Evolutionary conservation across 2,113 vertebrate species (phyloP).

Genomic region (Podarcis raffonei): DNA sequence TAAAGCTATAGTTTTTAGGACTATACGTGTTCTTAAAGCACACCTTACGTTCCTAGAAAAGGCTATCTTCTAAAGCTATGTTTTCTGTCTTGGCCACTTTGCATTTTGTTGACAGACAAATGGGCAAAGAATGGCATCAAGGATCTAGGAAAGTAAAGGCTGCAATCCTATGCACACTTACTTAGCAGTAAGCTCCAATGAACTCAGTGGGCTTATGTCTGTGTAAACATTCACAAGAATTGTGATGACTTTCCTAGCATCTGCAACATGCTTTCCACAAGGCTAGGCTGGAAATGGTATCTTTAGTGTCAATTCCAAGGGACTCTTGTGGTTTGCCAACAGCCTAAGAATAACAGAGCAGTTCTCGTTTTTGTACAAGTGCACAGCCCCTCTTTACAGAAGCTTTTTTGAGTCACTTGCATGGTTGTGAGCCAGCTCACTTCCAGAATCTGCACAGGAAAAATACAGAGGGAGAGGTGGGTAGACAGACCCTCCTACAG

Average conservation of each 20-base stretch:
- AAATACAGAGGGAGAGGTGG: background rate
- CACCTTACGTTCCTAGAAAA: background rate
- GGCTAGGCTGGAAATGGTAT: background rate
- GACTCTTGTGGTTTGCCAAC: background rate
- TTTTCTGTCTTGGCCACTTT: background rate
- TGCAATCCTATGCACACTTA: background rate
- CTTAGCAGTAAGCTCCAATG: background rate
- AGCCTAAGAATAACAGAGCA: background rate
- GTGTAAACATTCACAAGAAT: background rate
- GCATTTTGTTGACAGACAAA: background rate
- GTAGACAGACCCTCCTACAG: background rate
- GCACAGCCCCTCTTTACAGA: background rate
- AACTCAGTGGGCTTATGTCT: background rate
- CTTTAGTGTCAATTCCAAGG: accelerated
- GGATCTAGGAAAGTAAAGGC: background rate
- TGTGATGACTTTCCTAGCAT: background rate
- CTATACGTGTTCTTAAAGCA: background rate
- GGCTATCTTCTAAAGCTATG: background rate
- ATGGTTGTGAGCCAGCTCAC: background rate
- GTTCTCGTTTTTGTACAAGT: background rate
- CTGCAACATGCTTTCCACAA: background rate
- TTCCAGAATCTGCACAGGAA: accelerated
- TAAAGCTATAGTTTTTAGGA: background rate
- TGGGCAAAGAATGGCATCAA: background rate
- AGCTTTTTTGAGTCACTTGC: background rate